Base-by-base conservation (phyloP, 2,888 invertebrate genomes). In the Gastrophysa polygoni region DNA sequence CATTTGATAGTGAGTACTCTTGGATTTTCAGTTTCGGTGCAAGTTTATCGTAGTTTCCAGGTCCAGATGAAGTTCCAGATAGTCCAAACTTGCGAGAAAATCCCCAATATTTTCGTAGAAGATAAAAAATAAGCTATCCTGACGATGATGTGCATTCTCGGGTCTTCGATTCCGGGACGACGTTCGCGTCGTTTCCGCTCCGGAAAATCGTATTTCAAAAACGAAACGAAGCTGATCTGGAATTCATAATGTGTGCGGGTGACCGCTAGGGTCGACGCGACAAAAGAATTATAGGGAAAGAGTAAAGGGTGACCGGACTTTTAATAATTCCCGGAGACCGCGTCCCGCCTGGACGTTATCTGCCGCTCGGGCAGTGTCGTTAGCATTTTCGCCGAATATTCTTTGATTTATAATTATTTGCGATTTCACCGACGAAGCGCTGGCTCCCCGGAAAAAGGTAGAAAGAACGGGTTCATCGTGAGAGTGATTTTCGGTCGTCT, bases 241-340 rank as follows among this genome's bases (percentile, higher is more conserved):
- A 64, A 67, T 65, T 65, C 65, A 60, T 68, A 70, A 63, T 63
- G 61, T 63, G 68, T 61, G 57, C 44, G 49, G 46, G 28, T 60
- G 71, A 66, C 64, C 68, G 67, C 63, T 61, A 65, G 63, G 69
- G 67, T 63, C 57, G 67, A 60, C 63, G 71, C 69, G 69, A 71
- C 74, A 73, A 76, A 77, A 77, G 78, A 77, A 74, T 77, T 78
- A 77, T 77, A 75, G 73, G 72, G 74, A 75, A 74, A 75, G 75
- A 75, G 77, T 75, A 76, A 77, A 77, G 77, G 77, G 77, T 76
- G 68, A 71, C 73, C 69, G 75, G 74, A 76, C 75, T 78, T 78
- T 78, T 78, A 78, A 78, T 78, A 77, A 77, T 77, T 78, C 74
- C 52, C 52, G 52, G 52, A 34, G n/a, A n/a, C n/a, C 51, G 72